Conservation (phyloP, 2,888 invertebrate genomes). For the Noctua pronuba region DNA sequence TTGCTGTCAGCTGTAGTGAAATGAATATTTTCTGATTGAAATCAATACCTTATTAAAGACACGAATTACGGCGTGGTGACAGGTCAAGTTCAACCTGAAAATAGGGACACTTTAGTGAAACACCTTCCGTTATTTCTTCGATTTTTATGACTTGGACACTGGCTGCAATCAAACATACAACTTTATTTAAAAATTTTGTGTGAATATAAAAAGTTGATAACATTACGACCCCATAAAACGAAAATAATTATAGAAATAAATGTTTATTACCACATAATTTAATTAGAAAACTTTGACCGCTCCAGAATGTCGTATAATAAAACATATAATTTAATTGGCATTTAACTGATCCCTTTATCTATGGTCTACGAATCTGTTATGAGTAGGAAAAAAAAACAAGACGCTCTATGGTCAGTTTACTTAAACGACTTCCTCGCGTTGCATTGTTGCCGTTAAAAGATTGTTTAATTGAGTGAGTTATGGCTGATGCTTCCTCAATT, state of each 20-base stretch:
- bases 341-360: constrained; percentile 65
- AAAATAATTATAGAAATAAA: constrained; percentile 57
- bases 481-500: constrained; percentile 75
- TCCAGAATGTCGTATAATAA: constrained; percentile 51
- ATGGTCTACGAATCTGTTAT: constrained; percentile 52
- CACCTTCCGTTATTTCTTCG: background rate
- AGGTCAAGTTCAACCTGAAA: background rate
- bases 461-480: constrained; percentile 76
- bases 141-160: background rate
- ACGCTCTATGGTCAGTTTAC: constrained; percentile 76
- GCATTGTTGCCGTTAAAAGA: constrained; percentile 70
- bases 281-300: constrained; percentile 53
- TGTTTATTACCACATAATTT: constrained; percentile 46
- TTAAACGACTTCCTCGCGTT: constrained; percentile 74
- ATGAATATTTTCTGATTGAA: constrained; percentile 66
- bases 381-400: constrained; percentile 50
- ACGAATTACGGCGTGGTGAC: constrained; percentile 28
- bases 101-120: background rate
- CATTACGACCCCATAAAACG: constrained; percentile 32
- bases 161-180: background rate
- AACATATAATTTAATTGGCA: constrained; percentile 68
- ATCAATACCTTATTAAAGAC: constrained; percentile 56
- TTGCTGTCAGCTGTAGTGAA: constrained; percentile 62
- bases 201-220: constrained; percentile 19
- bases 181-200: constrained; percentile 6